Evolutionary conservation across 1,140 invertebrate genomes (phyloP).

Genomic region (Lepidurus couesii): DNA sequence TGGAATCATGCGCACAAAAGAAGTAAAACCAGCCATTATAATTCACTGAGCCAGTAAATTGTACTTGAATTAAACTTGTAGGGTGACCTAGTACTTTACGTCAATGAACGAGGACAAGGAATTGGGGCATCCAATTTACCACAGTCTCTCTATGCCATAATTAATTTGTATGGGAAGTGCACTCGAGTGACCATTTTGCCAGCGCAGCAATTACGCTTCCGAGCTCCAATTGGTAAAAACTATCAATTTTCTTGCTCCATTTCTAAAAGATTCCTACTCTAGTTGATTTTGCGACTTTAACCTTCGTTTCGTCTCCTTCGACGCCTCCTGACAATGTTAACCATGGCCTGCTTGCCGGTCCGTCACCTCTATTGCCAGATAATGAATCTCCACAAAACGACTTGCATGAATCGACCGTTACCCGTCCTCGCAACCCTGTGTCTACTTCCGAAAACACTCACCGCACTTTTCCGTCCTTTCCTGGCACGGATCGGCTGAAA

Average conservation of each 20-base stretch:
- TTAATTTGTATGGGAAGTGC: conserved; percentile 89
- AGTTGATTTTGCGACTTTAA: background rate
- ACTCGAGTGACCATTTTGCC: conserved; percentile 59
- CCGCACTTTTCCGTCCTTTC: background rate
- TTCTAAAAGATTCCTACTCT: background rate
- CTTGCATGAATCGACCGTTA: background rate
- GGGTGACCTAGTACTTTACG: conserved; percentile 79
- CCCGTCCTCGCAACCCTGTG: background rate
- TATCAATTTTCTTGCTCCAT: background rate
- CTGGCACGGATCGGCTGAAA: conserved; percentile 58
- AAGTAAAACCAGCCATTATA: conserved; percentile 48
- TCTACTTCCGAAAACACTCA: background rate
- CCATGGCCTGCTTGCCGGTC: background rate
- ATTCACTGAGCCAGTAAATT: conserved; percentile 4
- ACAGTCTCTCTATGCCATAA: conserved; percentile 68
- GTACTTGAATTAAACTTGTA: conserved; percentile 43
- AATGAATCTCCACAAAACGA: background rate
- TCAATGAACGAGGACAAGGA: conserved; percentile 83
- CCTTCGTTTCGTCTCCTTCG: background rate
- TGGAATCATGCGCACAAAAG: conserved; percentile 71
- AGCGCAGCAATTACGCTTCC: background rate
- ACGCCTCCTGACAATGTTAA: background rate
- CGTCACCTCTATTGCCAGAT: background rate
- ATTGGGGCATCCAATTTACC: conserved; percentile 73
- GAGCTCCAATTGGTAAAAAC: background rate